phyloP scores from a whole-genome alignment of 2,797 vertebrate species.

The Pangasius djambal region DNA sequence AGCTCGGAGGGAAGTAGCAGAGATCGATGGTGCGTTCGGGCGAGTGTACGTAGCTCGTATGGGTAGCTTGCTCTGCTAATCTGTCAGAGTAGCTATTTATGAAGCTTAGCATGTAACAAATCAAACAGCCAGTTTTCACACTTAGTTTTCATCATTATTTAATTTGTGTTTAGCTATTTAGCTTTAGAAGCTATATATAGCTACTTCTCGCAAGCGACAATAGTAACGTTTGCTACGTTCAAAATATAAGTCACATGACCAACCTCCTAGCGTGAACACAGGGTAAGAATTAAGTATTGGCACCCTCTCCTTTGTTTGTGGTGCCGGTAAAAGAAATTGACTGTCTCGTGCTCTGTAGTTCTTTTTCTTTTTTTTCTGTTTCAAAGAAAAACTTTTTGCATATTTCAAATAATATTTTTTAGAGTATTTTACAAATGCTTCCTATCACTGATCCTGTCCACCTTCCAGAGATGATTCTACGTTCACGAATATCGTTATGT shows the following conservation, averaged over 20 bases:
- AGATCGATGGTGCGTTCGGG: too few relatives aligned
- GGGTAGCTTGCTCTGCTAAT: not conserved
- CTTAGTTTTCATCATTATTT: not conserved
- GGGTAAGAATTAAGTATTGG: not conserved
- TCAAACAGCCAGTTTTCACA: not conserved
- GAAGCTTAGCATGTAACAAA: not conserved
- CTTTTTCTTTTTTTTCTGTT: not conserved
- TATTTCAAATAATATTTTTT: not conserved
- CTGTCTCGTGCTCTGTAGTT: not conserved
- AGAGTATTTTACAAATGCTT: not conserved
- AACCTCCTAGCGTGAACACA: not conserved
- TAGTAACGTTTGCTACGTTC: not conserved
- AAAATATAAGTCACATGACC: not conserved
- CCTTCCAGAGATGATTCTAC: not conserved
- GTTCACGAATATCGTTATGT: not conserved
- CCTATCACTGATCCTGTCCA: not conserved
- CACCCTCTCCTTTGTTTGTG: not conserved
- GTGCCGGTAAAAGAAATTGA: not conserved
- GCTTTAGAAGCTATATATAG: too few relatives aligned
- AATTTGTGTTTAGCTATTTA: too few relatives aligned
- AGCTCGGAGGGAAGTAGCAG: too few relatives aligned
- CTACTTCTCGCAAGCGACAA: not conserved
- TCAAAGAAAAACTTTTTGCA: not conserved
- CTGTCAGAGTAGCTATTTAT: not conserved
- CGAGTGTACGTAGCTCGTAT: not conserved